Conservation (phyloP, 2,888 invertebrate species). For the Myathropa florea region DNA sequence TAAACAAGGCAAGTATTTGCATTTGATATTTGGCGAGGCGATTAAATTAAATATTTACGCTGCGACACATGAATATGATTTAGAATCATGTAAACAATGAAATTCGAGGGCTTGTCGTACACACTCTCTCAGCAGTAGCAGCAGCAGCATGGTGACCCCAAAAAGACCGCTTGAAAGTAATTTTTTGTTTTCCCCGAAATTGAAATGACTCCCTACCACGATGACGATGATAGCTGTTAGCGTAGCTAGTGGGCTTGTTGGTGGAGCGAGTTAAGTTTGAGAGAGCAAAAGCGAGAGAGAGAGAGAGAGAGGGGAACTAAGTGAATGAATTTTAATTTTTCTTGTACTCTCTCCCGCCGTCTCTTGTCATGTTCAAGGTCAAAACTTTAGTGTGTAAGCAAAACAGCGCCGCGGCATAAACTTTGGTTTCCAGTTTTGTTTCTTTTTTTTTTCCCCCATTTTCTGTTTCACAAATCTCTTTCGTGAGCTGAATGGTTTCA, state of each 20-base stretch:
- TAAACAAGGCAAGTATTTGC: slow-evolving; percentile 36
- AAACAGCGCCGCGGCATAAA: background rate
- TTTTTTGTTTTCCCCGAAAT: background rate
- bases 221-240: background rate
- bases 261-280: background rate
- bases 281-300: background rate
- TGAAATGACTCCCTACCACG: background rate
- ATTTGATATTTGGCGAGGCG: slow-evolving; percentile 45
- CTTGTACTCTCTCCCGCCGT: background rate
- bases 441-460: slow-evolving; percentile 5
- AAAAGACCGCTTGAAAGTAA: background rate
- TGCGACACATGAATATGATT: slow-evolving; percentile 12
- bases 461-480: slow-evolving; percentile 8
- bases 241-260: no score
- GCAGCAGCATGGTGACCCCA: background rate
- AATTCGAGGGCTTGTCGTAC: slow-evolving; percentile 55
- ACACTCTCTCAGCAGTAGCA: background rate
- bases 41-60: slow-evolving; percentile 46
- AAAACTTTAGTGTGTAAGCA: slow-evolving; percentile 7
- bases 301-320: background rate
- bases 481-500: slow-evolving; percentile 8
- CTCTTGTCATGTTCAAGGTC: slow-evolving; percentile 28
- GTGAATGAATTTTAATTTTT: slow-evolving; percentile 15
- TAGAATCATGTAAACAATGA: slow-evolving; percentile 48
- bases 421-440: slow-evolving; percentile 25